These are phyloP conservation scores for Poeciliopsis retropinna DNA, from an alignment of 2,113 vertebrate genomes.

Conservation along the genomic window DNA sequence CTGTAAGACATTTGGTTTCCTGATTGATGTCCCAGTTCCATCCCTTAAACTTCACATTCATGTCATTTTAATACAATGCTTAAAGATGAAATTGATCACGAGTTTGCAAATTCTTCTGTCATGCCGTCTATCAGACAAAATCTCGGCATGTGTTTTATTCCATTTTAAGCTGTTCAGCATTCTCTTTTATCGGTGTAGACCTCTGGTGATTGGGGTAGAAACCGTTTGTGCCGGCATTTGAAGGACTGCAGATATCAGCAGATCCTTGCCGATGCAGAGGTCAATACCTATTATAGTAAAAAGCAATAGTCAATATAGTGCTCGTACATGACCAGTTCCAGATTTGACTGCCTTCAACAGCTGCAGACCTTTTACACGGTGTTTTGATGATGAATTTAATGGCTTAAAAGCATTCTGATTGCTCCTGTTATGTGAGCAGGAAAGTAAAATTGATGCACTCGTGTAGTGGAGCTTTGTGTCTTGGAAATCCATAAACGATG, in stretches of 20 bases:
- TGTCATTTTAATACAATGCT: not conserved
- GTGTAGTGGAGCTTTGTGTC: not conserved
- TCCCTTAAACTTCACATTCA: not conserved
- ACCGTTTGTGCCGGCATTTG: constrained; percentile 56
- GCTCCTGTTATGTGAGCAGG: constrained; percentile 12
- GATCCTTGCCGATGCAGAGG: constrained; percentile 52
- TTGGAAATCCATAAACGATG: not conserved
- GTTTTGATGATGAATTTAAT: constrained; percentile 31
- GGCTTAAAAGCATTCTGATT: constrained; percentile 31
- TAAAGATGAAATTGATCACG: not conserved
- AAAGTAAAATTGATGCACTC: constrained; percentile 20
- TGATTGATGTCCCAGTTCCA: not conserved
- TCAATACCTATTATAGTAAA: constrained; percentile 72
- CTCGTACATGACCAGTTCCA: constrained; percentile 28
- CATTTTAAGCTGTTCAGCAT: constrained; percentile 54
- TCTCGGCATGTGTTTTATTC: constrained; percentile 7
- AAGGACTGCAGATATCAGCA: constrained; percentile 71
- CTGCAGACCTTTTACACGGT: constrained; percentile 4
- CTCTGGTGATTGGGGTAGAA: constrained; percentile 42
- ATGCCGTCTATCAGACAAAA: constrained; percentile 62
- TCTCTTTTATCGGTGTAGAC: constrained; percentile 48
- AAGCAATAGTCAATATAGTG: constrained; percentile 68
- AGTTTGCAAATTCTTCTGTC: constrained; percentile 53
- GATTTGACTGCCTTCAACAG: constrained; percentile 38
- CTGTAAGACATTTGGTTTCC: not conserved